A percentile compares a stretch with the other conserved stretches of the same genome.
phyloP scores from a whole-genome alignment of 2,113 vertebrate genomes.

The Indicator maculatus region DNA sequence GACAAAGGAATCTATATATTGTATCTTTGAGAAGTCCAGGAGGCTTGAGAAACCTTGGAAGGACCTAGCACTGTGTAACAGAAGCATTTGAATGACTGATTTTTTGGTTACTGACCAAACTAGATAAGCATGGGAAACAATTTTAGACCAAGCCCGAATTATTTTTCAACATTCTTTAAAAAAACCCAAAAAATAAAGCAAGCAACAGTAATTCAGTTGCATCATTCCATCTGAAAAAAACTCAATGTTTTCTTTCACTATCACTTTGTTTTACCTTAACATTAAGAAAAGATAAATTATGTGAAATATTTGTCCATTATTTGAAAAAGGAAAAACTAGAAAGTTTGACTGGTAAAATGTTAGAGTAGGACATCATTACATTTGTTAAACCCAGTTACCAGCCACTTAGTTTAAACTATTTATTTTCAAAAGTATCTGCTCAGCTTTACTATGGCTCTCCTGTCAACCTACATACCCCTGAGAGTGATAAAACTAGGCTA shows the following conservation, averaged over 20 bases:
- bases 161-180: not conserved
- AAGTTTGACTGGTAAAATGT: not conserved
- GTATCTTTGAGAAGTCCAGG: not conserved
- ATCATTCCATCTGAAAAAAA: not conserved
- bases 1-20: not conserved
- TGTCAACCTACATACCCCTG: not conserved
- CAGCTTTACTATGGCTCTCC: not conserved
- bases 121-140: not conserved
- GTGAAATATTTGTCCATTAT: not conserved
- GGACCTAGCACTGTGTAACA: not conserved
- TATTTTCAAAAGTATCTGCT: not conserved
- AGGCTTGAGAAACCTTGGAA: not conserved
- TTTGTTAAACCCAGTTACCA: not conserved
- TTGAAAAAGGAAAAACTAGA: not conserved
- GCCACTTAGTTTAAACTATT: not conserved
- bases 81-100: not conserved
- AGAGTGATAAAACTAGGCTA: not conserved
- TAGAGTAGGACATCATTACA: not conserved
- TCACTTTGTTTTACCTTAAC: not conserved
- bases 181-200: not conserved
- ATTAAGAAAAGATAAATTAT: not conserved
- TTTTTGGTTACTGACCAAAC: not conserved
- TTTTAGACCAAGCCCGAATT: not conserved
- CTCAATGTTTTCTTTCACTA: not conserved
- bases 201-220: not conserved